Percentiles rank a stretch among this genome's conserved stretches.
Evolutionary conservation across 2,797 vertebrate genomes (phyloP).

Genomic region (Eutrigla gurnardus): DNA sequence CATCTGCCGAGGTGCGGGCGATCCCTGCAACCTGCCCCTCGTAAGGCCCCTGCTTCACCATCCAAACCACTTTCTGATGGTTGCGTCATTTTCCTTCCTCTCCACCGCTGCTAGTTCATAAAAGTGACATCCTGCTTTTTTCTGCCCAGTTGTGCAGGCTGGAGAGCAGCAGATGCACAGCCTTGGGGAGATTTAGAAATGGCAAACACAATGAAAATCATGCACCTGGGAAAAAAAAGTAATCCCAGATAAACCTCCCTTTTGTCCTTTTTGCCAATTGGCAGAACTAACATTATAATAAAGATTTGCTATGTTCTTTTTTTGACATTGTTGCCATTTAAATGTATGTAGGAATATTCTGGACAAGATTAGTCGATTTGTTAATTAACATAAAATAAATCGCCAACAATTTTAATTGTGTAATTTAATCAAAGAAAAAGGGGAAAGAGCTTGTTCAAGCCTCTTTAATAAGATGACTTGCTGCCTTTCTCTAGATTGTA

Average conservation of each 20-base stretch:
- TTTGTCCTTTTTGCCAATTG: constrained; percentile 9
- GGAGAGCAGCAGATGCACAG: constrained; percentile 79
- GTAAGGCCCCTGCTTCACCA: constrained; percentile 68
- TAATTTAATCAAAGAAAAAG: neutral
- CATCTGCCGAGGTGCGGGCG: constrained; percentile 78
- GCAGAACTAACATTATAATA: constrained; percentile 21
- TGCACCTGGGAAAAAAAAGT: constrained; percentile 57
- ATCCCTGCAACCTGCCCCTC: constrained; percentile 71
- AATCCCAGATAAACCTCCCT: constrained; percentile 35
- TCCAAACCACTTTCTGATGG: constrained; percentile 66
- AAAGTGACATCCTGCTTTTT: constrained; percentile 79
- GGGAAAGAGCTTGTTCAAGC: neutral
- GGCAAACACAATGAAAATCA: constrained; percentile 84
- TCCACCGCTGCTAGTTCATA: constrained; percentile 68
- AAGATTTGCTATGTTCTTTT: constrained; percentile 7
- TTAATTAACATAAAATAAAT: neutral
- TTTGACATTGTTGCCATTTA: no score
- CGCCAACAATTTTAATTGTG: neutral
- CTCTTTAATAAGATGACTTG: neutral
- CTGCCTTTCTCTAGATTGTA: neutral
- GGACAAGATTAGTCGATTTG: neutral
- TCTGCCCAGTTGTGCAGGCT: constrained; percentile 55
- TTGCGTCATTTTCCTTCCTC: constrained; percentile 77
- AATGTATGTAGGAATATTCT: neutral
- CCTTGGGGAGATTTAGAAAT: constrained; percentile 78